Base-by-base conservation (phyloP, 2,113 vertebrate genomes). In the Vanacampus margaritifer region DNA sequence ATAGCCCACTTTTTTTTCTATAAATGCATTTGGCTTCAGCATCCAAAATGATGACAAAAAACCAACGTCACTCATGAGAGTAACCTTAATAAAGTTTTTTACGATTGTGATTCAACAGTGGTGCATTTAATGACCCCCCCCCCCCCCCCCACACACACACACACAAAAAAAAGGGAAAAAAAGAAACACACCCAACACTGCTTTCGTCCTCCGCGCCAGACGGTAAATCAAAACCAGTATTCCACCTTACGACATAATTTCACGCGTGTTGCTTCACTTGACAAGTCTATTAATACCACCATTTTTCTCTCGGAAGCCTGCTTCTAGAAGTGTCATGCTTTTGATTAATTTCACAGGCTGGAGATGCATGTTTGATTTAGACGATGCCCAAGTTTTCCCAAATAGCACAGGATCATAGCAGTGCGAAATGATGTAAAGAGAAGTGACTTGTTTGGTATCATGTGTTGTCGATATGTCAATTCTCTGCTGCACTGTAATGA, bases 21-120 rank as follows among this genome's bases (percentile, higher is more conserved):
- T 37, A 13, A 28, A 28, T 28, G 53, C 12, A 56, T 56, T 17
- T 57, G 54, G 16, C 54, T 28, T 57, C 54, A 19, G 26, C 26
- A 9, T 60, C 84, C 84, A 88, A 90, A 88, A 71, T 67, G 77
- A 89, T 90, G 87, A 91, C 86, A 74, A 63, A 86, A 86, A 80
- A 73, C 74, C 72, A 43, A 66, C 63, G 53, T 82, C n/a, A 64
- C 67, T 75, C 63, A 62, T 12, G 72, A 79, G 67, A 26, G 69
- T 69, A 76, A 74, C 13, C 37, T 43, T 62, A 62, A 24, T 62
- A 41, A 62, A 62, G 39, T 43, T 14, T 10, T 62, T 62, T 62
- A 43, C 23, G 60, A 41, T 62, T 41, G 60, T 62, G 39, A 62
- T 62, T 62, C n/a, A 62, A 41, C 59, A 24, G 59, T 23, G 60